phyloP scores from a whole-genome alignment of 2,113 vertebrate genomes.

The Nanorana parkeri region DNA sequence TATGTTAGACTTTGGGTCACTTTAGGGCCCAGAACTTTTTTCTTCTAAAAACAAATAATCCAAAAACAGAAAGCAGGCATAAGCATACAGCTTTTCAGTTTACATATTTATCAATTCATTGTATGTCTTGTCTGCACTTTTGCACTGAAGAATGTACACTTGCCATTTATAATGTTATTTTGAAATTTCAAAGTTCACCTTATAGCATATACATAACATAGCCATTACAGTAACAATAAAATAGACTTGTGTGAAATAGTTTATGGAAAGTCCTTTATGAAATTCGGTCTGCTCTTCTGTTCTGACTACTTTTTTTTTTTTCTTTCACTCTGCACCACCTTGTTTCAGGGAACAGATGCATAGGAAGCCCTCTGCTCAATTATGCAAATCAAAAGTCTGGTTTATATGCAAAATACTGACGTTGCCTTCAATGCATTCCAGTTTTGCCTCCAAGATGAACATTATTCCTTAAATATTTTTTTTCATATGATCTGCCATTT shows the following conservation, averaged over 20 bases:
- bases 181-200: background rate
- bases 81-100: too few relatives aligned
- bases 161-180: background rate
- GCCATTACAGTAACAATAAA: conserved; percentile 18
- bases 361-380: conserved; percentile 57
- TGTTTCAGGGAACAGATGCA: conserved; percentile 52
- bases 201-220: conserved; percentile 30
- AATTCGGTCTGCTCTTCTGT: conserved; percentile 1
- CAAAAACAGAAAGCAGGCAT: too few relatives aligned
- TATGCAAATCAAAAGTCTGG: conserved; percentile 58
- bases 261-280: conserved; percentile 50
- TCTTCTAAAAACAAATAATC: too few relatives aligned
- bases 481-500: conserved; percentile 40
- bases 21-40: too few relatives aligned
- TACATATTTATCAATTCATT: too few relatives aligned
- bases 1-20: too few relatives aligned
- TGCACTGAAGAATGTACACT: background rate
- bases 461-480: conserved; percentile 47
- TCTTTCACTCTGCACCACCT: conserved; percentile 47
- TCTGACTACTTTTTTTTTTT: conserved; percentile 20
- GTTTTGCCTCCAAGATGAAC: conserved; percentile 44
- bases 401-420: conserved; percentile 58
- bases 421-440: conserved; percentile 38
- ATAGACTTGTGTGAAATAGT: conserved; percentile 20
- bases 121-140: too few relatives aligned